Evolutionary conservation across 2,888 invertebrate species (phyloP).

Genomic region (Harpalus rufipes): DNA sequence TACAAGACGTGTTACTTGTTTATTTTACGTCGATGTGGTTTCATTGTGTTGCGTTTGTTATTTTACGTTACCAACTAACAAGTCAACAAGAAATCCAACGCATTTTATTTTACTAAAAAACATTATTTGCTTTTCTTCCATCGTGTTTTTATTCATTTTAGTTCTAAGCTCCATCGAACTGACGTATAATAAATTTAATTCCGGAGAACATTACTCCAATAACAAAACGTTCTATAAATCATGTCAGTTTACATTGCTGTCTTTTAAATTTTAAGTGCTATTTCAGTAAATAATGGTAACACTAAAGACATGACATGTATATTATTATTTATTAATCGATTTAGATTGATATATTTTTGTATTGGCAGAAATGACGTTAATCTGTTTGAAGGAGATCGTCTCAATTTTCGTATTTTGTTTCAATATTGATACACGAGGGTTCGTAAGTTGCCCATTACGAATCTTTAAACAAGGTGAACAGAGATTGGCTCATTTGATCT

Average conservation of each 20-base stretch:
- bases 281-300: background rate
- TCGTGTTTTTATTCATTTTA: constrained; percentile 4
- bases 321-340: background rate
- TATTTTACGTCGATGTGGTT: constrained; percentile 60
- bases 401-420: too few relatives aligned
- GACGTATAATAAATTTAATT: background rate
- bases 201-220: background rate
- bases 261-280: background rate
- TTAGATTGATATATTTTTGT: background rate
- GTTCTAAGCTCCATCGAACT: background rate
- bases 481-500: too few relatives aligned
- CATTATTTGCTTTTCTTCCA: background rate
- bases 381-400: background rate
- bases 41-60: constrained; percentile 51
- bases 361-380: background rate
- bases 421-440: too few relatives aligned
- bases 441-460: too few relatives aligned
- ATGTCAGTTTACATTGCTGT: background rate
- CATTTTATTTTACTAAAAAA: constrained; percentile 16
- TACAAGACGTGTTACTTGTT: constrained; percentile 61
- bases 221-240: too few relatives aligned
- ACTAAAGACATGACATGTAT: background rate
- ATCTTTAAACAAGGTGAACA: too few relatives aligned
- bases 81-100: constrained; percentile 12
- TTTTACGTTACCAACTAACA: constrained; percentile 42